Percentiles rank a stretch among this genome's conserved stretches.
These are phyloP conservation scores for Sphenopsis melanotis DNA, from an alignment of 2,797 vertebrate species.

Conservation along the genomic window DNA sequence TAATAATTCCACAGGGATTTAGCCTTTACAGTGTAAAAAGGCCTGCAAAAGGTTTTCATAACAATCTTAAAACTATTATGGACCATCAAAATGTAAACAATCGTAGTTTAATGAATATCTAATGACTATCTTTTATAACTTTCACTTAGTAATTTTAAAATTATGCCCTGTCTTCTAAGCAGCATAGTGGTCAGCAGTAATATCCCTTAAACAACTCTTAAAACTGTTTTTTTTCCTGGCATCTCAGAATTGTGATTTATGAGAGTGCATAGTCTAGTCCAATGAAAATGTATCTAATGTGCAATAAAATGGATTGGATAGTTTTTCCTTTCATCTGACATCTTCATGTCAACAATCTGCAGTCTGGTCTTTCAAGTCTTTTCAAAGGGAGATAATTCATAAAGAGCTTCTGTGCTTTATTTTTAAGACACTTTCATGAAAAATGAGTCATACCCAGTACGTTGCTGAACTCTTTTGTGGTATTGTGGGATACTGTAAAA, in stretches of 20 bases:
- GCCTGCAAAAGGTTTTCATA: slow-evolving; percentile 15
- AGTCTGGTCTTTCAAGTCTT: slow-evolving; percentile 8
- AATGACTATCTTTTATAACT: neutral
- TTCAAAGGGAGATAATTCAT: slow-evolving; percentile 8
- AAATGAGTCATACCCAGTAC: neutral
- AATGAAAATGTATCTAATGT: neutral
- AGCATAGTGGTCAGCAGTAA: neutral
- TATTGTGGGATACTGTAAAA: neutral
- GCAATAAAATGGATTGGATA: neutral
- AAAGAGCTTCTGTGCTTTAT: neutral
- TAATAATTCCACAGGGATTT: slow-evolving; percentile 52
- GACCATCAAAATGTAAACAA: slow-evolving; percentile 40
- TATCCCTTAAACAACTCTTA: neutral
- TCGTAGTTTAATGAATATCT: neutral
- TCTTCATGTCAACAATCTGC: neutral
- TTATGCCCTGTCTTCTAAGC: neutral
- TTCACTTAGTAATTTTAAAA: slow-evolving; percentile 33
- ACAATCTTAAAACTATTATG: slow-evolving; percentile 48
- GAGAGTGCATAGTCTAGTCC: neutral
- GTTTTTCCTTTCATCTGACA: slow-evolving; percentile 14
- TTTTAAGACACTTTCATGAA: slow-evolving; percentile 2
- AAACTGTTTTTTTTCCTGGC: neutral
- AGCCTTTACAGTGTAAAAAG: slow-evolving; percentile 35
- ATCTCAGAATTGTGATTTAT: neutral
- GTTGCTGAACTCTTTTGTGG: neutral